Evolutionary conservation across 2,113 vertebrate species (phyloP), one percentile per base, ranked within the genome.

Genomic region (Vulpes vulpes): DNA sequence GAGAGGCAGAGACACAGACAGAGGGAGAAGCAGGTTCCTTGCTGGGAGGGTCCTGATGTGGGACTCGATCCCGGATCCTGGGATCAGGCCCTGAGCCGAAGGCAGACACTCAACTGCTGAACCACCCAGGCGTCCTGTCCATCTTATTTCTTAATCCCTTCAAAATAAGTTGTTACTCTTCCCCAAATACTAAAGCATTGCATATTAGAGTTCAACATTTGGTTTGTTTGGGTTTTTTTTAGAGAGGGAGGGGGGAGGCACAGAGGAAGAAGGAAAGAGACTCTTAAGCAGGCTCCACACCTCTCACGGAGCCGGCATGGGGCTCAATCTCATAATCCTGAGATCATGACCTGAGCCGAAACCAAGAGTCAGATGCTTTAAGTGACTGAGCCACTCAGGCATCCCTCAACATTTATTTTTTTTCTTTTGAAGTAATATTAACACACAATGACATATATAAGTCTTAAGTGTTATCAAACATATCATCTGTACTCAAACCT

Each of bases 351-450:
- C 17, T 69, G 67, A 69, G 67, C 67, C 16, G 3, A 69, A 69
- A 35, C 67, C 67, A 69, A 69, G 67, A 69, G 67, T 69, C 17
- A 4, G 32, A 19, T 69, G 16, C 16, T 69, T 69, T 69, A 69
- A 69, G 32, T 8, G 3, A 69, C 67, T 69, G 32, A 69, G n/a
- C 65, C 32, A 69, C 32, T 30, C 9, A 69, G 32, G 32, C 8
- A 17, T 69, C 67, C 67, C 83, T 53, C 27, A 78, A 0, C 43
- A 49, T 84, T 89, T 59, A 19, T 35, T 90, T 71, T 69, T 81
- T 95, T 94, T 92, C 59, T 67, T 80, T 96, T 80, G 8, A 91
- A 64, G 30, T 78, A 79, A 64, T 81, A 38, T 55, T 91, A 95
- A 78, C 20, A 76, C 64, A 23, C 12, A 93, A 5, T 81, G 53